Percentiles rank a stretch among this genome's conserved stretches.
These are phyloP conservation scores for Acropora yongei DNA, from an alignment of 64 coral and sea anemone species.

Conservation along the genomic window DNA sequence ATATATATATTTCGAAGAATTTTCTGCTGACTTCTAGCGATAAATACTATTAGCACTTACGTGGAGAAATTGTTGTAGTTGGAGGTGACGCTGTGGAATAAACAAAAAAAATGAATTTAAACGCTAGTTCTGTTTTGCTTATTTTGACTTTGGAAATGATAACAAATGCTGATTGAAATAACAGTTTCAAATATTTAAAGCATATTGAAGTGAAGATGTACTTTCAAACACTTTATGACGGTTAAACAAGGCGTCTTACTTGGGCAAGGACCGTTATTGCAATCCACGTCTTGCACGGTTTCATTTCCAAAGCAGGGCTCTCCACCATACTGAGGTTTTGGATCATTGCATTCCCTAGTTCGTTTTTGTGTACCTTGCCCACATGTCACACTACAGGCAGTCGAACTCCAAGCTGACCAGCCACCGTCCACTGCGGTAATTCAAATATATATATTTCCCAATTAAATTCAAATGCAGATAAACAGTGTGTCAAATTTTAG, in stretches of 20 bases:
- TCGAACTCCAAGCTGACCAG: background rate
- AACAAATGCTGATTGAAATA: too few relatives aligned
- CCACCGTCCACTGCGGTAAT: background rate
- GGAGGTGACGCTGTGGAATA: background rate
- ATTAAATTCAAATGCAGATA: too few relatives aligned
- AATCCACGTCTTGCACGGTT: background rate
- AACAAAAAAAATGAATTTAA: background rate
- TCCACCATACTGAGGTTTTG: background rate
- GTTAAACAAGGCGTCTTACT: background rate
- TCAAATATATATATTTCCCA: background rate
- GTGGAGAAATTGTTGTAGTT: background rate
- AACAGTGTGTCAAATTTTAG: too few relatives aligned
- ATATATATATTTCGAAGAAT: too few relatives aligned
- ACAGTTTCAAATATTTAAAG: too few relatives aligned
- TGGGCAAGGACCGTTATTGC: background rate
- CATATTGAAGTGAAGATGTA: too few relatives aligned
- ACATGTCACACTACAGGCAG: background rate
- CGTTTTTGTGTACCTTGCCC: background rate
- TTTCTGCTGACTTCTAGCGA: background rate
- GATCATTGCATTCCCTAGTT: background rate
- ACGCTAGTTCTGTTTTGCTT: too few relatives aligned
- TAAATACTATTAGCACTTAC: background rate
- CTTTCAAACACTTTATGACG: too few relatives aligned
- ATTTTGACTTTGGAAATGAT: background rate
- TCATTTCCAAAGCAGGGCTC: background rate